Base-by-base conservation (phyloP, 2,113 vertebrate species). In the Kobus ellipsiprymnus region DNA sequence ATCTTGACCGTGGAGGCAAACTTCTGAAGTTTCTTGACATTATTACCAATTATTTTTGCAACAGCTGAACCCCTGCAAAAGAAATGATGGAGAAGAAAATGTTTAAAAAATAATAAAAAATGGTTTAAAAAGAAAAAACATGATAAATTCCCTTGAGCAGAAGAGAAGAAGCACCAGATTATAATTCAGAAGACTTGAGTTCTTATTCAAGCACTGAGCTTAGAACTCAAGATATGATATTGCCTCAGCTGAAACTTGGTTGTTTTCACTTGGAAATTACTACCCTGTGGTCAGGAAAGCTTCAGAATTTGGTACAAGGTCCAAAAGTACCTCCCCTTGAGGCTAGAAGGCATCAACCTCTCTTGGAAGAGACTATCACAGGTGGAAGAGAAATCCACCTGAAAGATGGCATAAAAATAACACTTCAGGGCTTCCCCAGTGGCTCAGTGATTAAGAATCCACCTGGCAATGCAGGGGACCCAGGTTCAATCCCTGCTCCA, bases 1-100 rank as follows among this genome's bases (percentile, higher is more conserved):
- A 99, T 99, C 91, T 99, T 99, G 96, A 99, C 99, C 0, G 99
- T 99, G 95, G 99, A 98, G 95, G 99, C 99, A 95, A 99, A 99
- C 85, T 98, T 99, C 83, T 99, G 98, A 95, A 99, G 82, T 1
- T 98, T 98, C 97, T 98, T 98, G 80, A 99, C 99, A 98, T 99
- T 99, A 77, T 97, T 98, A 46, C 99, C 99, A 93, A 99, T 98
- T 80, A 99, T 99, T 98, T 99, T 99, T 80, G 99, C 99, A 95
- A 99, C 99, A 0, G 99, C 99, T 93, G 99, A 99, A 48, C 99
- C 99, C 99, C 99, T 99, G 36, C 7, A 84, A 71, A 97, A 95
- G 44, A 96, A 96, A 94, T 2, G 19, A 40, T 9, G 30, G 71
- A n/a, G 7, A 94, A 77, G 44, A 93, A 46, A 80, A 67, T 15